phyloP scores from a whole-genome alignment of 1,140 invertebrate species.

The Elysia chlorotica region DNA sequence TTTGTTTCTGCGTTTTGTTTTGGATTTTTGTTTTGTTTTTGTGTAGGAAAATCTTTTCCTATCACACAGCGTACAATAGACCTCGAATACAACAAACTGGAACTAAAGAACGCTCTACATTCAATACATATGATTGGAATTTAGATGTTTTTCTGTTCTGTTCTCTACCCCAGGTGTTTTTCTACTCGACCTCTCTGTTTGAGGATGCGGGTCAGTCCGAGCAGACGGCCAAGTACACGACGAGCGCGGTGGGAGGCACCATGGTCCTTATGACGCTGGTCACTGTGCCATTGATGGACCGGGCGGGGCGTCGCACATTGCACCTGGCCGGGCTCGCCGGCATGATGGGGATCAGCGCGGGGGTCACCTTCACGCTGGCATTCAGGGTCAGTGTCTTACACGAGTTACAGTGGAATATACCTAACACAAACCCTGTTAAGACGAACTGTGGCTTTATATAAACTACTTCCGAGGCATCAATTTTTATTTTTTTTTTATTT shows the following conservation, averaged over 20 bases:
- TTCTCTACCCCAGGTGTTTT: slow-evolving; percentile 67
- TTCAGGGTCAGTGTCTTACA: slow-evolving; percentile 83
- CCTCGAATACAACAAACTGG: too few relatives aligned
- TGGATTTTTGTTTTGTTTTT: too few relatives aligned
- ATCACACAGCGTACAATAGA: too few relatives aligned
- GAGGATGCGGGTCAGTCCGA: slow-evolving; percentile 70
- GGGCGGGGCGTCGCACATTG: slow-evolving; percentile 77
- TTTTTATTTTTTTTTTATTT: too few relatives aligned
- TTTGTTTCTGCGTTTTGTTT: not conserved
- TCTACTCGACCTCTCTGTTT: slow-evolving; percentile 86
- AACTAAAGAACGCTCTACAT: too few relatives aligned
- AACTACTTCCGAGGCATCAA: too few relatives aligned
- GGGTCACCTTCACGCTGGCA: slow-evolving; percentile 83
- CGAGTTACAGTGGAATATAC: too few relatives aligned
- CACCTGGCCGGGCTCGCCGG: slow-evolving; percentile 76
- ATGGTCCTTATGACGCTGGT: slow-evolving; percentile 60
- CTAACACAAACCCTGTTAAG: too few relatives aligned
- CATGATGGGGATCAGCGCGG: slow-evolving; percentile 89
- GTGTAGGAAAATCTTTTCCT: too few relatives aligned
- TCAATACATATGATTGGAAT: too few relatives aligned
- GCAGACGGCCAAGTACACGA: slow-evolving; percentile 74
- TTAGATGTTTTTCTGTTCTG: slow-evolving; percentile 1
- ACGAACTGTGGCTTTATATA: too few relatives aligned
- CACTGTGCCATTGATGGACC: slow-evolving; percentile 63
- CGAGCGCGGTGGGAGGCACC: slow-evolving; percentile 73